Conservation (phyloP, 2,797 vertebrate species). For the Hoplostethus mediterraneus region DNA sequence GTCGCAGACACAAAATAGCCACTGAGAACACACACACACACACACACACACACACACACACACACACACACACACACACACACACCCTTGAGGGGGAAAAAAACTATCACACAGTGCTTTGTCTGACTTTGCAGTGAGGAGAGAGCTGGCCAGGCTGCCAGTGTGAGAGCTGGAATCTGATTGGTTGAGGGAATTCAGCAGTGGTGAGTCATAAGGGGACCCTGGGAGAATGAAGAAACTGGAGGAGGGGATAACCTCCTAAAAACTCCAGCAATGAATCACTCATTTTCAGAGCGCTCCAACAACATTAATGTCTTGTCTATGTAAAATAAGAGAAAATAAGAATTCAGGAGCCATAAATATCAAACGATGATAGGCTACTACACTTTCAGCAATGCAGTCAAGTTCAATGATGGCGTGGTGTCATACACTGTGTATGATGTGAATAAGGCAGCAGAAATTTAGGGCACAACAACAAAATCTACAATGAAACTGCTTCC, state of each 20-base stretch:
- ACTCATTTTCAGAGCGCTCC: constrained; percentile 13
- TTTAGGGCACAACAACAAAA: background rate
- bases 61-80: constrained; percentile 1
- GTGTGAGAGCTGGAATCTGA: constrained; percentile 56
- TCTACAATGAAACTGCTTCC: constrained; percentile 23
- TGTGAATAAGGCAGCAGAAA: background rate
- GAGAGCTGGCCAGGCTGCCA: constrained; percentile 34
- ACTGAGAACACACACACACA: background rate
- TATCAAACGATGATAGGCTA: constrained; percentile 53
- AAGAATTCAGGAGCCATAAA: constrained; percentile 10
- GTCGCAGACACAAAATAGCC: constrained; percentile 14
- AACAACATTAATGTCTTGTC: background rate
- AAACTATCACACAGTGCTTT: constrained; percentile 42
- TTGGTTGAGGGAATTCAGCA: constrained; percentile 78
- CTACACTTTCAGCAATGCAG: constrained; percentile 18
- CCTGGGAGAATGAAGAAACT: constrained; percentile 45
- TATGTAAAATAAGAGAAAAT: background rate
- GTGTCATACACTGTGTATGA: constrained; percentile 13
- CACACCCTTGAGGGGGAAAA: constrained; percentile 24
- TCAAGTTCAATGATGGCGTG: constrained; percentile 13
- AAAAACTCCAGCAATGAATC: constrained; percentile 32
- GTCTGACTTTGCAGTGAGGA: constrained; percentile 52
- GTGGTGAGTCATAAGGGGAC: constrained; percentile 78
- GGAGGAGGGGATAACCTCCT: constrained; percentile 30
- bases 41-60: constrained; percentile 6